These are phyloP conservation scores for Coenonympha glycerion DNA, from an alignment of 2,888 invertebrate species.

Conservation along the genomic window DNA sequence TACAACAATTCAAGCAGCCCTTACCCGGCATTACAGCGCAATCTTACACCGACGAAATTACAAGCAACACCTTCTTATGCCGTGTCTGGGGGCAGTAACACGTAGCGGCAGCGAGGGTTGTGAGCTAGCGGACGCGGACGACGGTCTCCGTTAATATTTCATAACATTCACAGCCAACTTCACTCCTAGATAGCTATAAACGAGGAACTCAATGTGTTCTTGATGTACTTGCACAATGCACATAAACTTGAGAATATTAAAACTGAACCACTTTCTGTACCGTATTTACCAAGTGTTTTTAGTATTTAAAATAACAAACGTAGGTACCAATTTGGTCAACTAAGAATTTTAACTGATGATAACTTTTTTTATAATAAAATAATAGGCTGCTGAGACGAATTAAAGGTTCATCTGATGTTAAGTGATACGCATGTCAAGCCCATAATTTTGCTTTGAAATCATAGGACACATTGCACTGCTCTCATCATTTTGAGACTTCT, in stretches of 20 bases:
- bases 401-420: no score
- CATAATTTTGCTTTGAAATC: no score
- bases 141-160: conserved; percentile 26
- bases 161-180: conserved; percentile 21
- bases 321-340: no score
- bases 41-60: conserved; percentile 71
- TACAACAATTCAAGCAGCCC: conserved; percentile 73
- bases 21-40: conserved; percentile 72
- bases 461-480: no score
- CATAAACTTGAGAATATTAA: background rate
- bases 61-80: conserved; percentile 71
- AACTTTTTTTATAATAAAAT: no score
- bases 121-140: conserved; percentile 26
- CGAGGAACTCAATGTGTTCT: conserved; percentile 7
- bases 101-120: conserved; percentile 29
- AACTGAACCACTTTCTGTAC: background rate
- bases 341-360: no score
- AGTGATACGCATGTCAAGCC: no score
- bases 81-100: conserved; percentile 67
- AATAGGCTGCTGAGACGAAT: no score
- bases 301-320: no score
- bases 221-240: conserved; percentile 2
- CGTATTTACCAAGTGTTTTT: background rate
- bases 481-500: no score
- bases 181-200: conserved; percentile 17